Conservation (phyloP, 2,113 vertebrate species). For the Gobius niger region DNA sequence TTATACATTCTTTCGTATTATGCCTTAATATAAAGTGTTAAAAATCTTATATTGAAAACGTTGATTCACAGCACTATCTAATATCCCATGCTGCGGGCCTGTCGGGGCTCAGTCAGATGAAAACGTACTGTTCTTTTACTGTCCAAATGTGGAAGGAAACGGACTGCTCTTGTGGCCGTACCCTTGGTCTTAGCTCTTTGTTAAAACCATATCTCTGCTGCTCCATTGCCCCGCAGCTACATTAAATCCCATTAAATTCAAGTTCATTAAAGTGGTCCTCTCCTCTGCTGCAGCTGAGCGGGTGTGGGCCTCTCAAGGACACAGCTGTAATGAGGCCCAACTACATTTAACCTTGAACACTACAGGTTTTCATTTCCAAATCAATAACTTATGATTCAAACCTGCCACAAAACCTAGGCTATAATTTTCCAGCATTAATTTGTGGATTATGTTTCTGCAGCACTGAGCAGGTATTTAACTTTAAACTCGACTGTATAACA, state of each 20-base stretch:
- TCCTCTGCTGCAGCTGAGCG: conserved; percentile 70
- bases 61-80: background rate
- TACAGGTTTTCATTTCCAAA: conserved; percentile 84
- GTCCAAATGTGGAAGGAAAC: conserved; percentile 77
- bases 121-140: conserved; percentile 70
- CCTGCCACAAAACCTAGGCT: conserved; percentile 76
- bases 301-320: conserved; percentile 82
- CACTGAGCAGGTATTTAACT: conserved; percentile 72
- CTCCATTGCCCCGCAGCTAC: conserved; percentile 82
- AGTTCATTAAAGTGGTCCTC: conserved; percentile 84
- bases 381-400: conserved; percentile 84
- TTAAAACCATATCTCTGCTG: conserved; percentile 84
- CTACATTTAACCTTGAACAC: conserved; percentile 83
- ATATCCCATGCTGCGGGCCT: conserved; percentile 34
- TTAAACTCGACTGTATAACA: conserved; percentile 62
- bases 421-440: conserved; percentile 82
- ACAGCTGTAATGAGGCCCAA: conserved; percentile 80
- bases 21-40: too few relatives aligned
- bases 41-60: too few relatives aligned
- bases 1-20: too few relatives aligned
- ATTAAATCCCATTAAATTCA: conserved; percentile 88
- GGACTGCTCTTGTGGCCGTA: conserved; percentile 76
- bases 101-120: conserved; percentile 70
- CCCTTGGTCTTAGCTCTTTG: conserved; percentile 82
- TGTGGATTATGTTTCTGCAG: conserved; percentile 76